Evolutionary conservation across 1,140 invertebrate species (phyloP).

Genomic region (Artemia franciscana): DNA sequence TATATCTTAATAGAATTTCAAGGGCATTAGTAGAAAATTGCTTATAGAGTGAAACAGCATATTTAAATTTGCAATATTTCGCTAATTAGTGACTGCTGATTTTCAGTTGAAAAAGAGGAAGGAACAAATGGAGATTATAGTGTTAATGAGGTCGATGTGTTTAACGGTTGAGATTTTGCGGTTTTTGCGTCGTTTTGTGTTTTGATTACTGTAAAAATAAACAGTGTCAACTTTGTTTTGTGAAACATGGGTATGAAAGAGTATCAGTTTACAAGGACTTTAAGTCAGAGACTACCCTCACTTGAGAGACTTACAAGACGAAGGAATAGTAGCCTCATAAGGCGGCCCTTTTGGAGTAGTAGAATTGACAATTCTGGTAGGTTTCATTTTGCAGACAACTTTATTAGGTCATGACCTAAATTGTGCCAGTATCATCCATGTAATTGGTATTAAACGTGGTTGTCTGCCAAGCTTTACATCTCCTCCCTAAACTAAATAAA

Average conservation of each 20-base stretch:
- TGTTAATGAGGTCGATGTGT: not conserved
- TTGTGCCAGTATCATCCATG: too few relatives aligned
- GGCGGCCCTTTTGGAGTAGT: not conserved
- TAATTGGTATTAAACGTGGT: too few relatives aligned
- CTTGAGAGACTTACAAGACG: not conserved
- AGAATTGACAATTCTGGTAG: not conserved
- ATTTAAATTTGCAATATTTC: too few relatives aligned
- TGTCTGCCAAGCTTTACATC: too few relatives aligned
- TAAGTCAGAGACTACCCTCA: not conserved
- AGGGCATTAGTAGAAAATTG: too few relatives aligned
- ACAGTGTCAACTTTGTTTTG: not conserved
- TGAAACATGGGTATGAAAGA: not conserved
- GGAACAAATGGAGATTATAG: too few relatives aligned
- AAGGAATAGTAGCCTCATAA: not conserved
- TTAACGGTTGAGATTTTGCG: not conserved
- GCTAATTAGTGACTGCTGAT: too few relatives aligned
- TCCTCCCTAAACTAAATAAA: too few relatives aligned
- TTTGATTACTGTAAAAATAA: not conserved
- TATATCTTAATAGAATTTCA: too few relatives aligned
- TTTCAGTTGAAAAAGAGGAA: too few relatives aligned
- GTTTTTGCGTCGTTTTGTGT: not conserved
- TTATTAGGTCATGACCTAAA: too few relatives aligned
- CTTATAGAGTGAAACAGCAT: too few relatives aligned
- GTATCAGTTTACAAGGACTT: not conserved
- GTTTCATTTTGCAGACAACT: not conserved